Conservation (phyloP, 35 echinoderm and acorn worm species). For the Ophiothrix spiculata region DNA sequence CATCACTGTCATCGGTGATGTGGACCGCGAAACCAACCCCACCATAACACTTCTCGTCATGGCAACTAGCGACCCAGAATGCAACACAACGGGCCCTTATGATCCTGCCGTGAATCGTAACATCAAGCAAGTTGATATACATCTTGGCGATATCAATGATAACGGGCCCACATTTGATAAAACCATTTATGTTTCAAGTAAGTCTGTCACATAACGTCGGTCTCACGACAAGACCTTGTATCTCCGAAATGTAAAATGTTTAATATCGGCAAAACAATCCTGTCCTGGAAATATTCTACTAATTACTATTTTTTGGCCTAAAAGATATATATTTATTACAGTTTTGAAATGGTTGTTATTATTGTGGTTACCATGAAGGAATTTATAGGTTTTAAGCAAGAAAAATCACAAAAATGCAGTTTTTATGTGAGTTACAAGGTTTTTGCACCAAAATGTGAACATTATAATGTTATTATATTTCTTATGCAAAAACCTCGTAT, state of each 20-base stretch:
- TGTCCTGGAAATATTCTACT: no score
- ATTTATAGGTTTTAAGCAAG: background rate
- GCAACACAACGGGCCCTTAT: conserved; percentile 17
- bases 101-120: conserved; percentile 36
- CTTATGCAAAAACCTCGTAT: no score
- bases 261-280: no score
- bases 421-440: no score
- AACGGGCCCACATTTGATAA: conserved; percentile 60
- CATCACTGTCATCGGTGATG: conserved; percentile 34
- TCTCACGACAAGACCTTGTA: no score
- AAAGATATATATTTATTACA: no score
- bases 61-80: conserved; percentile 61
- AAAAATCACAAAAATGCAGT: no score
- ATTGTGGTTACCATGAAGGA: conserved; percentile 16
- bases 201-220: background rate
- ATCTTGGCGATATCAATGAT: conserved; percentile 69
- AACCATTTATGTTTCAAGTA: conserved; percentile 43
- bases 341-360: no score
- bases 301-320: no score
- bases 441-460: no score
- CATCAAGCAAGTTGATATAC: conserved; percentile 58
- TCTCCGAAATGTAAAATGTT: no score
- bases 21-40: conserved; percentile 59
- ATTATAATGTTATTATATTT: no score
- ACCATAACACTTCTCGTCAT: conserved; percentile 41